Percentiles rank a stretch among this genome's conserved stretches.
Evolutionary conservation across 2,888 invertebrate genomes (phyloP).

Genomic region (Lacanobia wlatinum): DNA sequence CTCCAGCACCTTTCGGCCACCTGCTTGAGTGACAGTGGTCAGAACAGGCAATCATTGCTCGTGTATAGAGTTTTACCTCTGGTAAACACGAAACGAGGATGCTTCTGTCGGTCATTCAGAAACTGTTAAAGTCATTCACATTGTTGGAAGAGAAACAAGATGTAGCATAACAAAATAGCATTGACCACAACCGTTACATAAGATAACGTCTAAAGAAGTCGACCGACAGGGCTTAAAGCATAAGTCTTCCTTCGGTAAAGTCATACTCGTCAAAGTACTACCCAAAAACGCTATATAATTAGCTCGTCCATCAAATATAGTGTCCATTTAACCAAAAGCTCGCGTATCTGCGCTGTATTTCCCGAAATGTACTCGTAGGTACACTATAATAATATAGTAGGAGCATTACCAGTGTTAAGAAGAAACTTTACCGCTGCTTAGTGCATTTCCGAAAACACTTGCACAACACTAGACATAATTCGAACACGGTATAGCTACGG

Average conservation of each 20-base stretch:
- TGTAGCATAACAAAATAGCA: neutral
- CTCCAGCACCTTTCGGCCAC: neutral
- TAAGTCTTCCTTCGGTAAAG: neutral
- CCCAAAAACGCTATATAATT: neutral
- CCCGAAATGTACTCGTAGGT: neutral
- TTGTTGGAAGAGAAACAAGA: neutral
- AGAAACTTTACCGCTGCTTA: conserved; percentile 1
- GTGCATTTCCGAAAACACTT: conserved; percentile 11
- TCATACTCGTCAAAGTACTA: neutral
- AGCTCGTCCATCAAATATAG: neutral
- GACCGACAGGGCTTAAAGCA: neutral
- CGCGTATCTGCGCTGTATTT: neutral
- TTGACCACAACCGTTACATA: neutral
- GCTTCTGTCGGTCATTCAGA: neutral
- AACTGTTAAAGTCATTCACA: neutral
- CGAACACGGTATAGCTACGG: conserved; percentile 49
- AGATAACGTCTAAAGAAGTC: neutral
- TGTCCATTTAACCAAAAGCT: neutral
- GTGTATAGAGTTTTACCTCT: neutral
- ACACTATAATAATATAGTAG: neutral
- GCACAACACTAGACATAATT: conserved; percentile 31
- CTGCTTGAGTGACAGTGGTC: neutral
- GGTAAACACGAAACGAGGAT: neutral
- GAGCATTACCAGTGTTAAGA: neutral
- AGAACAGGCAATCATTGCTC: neutral